Percentiles rank a stretch among this genome's conserved stretches.
Evolutionary conservation across 2,797 vertebrate species (phyloP).

Genomic region (Psittacula echo): DNA sequence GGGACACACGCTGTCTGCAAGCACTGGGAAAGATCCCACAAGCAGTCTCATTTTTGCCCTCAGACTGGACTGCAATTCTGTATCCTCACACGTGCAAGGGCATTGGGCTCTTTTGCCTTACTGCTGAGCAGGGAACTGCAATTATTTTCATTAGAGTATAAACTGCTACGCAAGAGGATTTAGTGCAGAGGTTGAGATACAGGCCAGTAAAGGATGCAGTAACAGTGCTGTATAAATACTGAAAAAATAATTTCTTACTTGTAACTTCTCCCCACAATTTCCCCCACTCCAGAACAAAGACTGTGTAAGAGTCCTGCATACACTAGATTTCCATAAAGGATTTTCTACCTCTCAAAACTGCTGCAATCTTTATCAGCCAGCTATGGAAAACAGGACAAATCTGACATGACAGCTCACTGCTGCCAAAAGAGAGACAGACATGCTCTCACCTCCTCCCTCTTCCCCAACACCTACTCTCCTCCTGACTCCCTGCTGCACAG

Average conservation of each 20-base stretch:
- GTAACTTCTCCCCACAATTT: not conserved
- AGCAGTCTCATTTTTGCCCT: not conserved
- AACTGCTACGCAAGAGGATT: not conserved
- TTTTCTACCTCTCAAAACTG: not conserved
- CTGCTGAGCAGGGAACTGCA: not conserved
- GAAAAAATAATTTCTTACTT: not conserved
- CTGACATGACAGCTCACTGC: slow-evolving; percentile 32
- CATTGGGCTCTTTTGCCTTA: not conserved
- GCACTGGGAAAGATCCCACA: not conserved
- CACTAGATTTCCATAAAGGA: not conserved
- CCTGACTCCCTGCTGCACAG: slow-evolving; percentile 39
- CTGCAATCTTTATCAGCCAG: not conserved
- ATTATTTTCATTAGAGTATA: not conserved
- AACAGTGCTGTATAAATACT: not conserved
- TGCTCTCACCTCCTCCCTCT: slow-evolving; percentile 59
- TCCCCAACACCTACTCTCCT: slow-evolving; percentile 55
- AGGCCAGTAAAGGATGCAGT: not conserved
- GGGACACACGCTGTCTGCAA: not conserved
- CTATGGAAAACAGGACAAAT: slow-evolving; percentile 28
- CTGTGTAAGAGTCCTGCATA: not conserved
- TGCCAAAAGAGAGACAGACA: slow-evolving; percentile 42
- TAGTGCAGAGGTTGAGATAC: not conserved
- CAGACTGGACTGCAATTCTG: not conserved
- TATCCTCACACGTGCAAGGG: not conserved
- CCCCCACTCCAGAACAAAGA: not conserved